phyloP scores from a whole-genome alignment of 2,113 vertebrate species.

The Madoqua kirkii region DNA sequence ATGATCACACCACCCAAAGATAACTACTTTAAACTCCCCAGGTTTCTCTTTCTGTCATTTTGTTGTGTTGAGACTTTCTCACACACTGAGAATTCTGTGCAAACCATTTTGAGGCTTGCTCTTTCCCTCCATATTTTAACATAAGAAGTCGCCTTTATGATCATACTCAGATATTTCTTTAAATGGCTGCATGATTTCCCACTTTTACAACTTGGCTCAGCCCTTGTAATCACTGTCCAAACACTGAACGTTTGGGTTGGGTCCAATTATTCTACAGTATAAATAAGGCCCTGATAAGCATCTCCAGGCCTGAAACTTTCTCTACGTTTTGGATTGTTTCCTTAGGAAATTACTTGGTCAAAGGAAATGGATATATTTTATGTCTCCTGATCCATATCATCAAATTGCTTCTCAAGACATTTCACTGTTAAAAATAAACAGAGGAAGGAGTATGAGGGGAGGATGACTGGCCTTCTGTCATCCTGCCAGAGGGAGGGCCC shows the following conservation, averaged over 20 bases:
- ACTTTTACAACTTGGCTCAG: background rate
- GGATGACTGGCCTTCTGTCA: background rate
- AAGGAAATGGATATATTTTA: conserved; percentile 29
- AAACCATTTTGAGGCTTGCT: background rate
- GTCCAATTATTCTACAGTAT: conserved; percentile 31
- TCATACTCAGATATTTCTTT: background rate
- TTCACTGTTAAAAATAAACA: conserved; percentile 30
- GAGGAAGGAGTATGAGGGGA: background rate
- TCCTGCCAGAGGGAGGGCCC: background rate
- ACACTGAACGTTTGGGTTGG: background rate
- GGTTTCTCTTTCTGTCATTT: background rate
- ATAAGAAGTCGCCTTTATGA: background rate
- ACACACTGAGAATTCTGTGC: conserved; percentile 9
- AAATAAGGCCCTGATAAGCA: conserved; percentile 14
- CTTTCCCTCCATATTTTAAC: background rate
- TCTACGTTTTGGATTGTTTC: conserved; percentile 22
- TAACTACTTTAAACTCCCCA: background rate
- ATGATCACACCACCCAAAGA: background rate
- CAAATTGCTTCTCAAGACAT: conserved; percentile 39
- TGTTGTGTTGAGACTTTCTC: conserved; percentile 37
- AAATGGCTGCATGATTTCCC: background rate
- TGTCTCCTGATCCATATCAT: conserved; percentile 41
- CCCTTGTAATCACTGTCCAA: background rate
- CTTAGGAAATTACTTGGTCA: conserved; percentile 36
- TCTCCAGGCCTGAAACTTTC: conserved; percentile 9